phyloP scores from a whole-genome alignment of 2,888 invertebrate species.

The Parelbella ahira region DNA sequence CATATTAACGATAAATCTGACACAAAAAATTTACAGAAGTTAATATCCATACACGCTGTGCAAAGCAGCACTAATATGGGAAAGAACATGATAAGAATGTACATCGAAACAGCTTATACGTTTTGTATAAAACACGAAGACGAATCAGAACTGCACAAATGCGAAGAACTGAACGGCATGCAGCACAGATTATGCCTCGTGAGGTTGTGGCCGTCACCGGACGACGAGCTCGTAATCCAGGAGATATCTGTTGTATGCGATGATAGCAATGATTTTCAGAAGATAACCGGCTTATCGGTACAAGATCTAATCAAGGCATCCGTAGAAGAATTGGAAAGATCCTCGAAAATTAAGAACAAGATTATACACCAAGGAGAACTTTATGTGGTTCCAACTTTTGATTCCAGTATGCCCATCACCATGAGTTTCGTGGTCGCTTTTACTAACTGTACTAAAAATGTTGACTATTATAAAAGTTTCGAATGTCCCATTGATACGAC shows the following conservation, averaged over 20 bases:
- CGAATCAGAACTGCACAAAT: constrained; percentile 39
- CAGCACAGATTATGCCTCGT: constrained; percentile 53
- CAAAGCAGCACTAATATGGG: constrained; percentile 49
- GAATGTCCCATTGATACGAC: constrained; percentile 43
- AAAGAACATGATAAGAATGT: constrained; percentile 50
- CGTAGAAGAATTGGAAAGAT: constrained; percentile 45
- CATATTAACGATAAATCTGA: constrained; percentile 43
- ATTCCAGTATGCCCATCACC: constrained; percentile 45
- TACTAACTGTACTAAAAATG: constrained; percentile 57
- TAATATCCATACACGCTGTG: constrained; percentile 50
- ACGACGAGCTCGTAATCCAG: constrained; percentile 50
- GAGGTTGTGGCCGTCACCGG: constrained; percentile 55
- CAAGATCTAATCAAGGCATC: constrained; percentile 43
- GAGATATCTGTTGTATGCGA: constrained; percentile 53
- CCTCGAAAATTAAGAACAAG: constrained; percentile 42
- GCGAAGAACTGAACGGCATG: constrained; percentile 57
- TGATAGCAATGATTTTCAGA: constrained; percentile 46
- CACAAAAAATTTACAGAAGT: constrained; percentile 54
- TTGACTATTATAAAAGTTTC: constrained; percentile 34
- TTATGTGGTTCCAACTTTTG: constrained; percentile 51
- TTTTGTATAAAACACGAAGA: constrained; percentile 49
- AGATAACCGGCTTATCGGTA: constrained; percentile 49
- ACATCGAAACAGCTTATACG: constrained; percentile 56
- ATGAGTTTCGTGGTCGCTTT: constrained; percentile 46
- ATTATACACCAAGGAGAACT: constrained; percentile 53